phyloP scores from a whole-genome alignment of 2,113 vertebrate species.

The Phycodurus eques region DNA sequence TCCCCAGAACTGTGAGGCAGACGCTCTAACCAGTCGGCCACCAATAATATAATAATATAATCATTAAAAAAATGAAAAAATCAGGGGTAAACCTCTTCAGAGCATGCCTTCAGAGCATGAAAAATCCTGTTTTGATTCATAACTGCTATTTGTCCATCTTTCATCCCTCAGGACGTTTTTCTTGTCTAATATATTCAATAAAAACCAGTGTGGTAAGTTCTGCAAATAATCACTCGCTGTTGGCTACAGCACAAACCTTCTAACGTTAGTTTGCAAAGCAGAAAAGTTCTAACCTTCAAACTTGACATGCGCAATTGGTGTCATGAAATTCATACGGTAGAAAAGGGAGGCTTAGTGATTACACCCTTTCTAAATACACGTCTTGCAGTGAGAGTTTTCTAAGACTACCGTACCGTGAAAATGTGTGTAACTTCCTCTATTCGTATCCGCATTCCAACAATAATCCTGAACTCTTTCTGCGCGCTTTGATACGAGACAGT shows the following conservation, averaged over 20 bases:
- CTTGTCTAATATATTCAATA: neutral
- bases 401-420: neutral
- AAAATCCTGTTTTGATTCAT: neutral
- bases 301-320: neutral
- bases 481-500: slow-evolving; percentile 36
- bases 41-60: too few relatives aligned
- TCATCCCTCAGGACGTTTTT: neutral
- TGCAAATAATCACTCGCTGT: neutral
- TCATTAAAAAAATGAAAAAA: neutral
- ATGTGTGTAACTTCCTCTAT: neutral
- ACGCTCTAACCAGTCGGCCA: too few relatives aligned
- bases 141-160: neutral
- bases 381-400: neutral
- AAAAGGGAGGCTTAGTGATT: neutral
- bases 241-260: neutral
- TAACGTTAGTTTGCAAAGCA: neutral
- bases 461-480: slow-evolving; percentile 10
- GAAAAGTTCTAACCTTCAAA: neutral
- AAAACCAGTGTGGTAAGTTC: neutral
- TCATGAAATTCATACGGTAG: neutral
- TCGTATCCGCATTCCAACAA: slow-evolving; percentile 1
- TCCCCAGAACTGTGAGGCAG: too few relatives aligned
- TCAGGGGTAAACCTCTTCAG: neutral
- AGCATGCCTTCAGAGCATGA: too few relatives aligned
- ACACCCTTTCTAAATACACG: neutral